phyloP scores from a whole-genome alignment of 2,797 vertebrate genomes.

The Lagodon rhomboides region DNA sequence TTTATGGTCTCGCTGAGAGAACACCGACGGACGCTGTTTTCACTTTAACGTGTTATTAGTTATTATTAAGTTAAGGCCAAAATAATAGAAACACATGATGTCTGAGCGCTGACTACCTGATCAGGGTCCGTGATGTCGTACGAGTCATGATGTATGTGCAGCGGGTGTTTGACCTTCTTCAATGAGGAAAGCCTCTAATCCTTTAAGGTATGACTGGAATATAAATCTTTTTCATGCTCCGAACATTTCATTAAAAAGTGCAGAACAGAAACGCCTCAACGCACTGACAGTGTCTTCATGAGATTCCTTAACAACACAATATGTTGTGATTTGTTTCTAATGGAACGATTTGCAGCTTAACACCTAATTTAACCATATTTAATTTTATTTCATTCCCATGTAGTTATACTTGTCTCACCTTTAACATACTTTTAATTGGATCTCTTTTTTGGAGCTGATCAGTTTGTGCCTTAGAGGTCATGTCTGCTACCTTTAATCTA shows the following conservation, averaged over 20 bases:
- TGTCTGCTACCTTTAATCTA: neutral
- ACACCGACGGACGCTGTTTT: neutral
- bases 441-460: neutral
- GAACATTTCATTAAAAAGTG: neutral
- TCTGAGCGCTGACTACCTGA: neutral
- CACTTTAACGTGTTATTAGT: neutral
- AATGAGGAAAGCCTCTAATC: neutral
- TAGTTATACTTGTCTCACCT: neutral
- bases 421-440: neutral
- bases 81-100: neutral
- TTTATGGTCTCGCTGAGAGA: conserved; percentile 22
- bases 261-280: neutral
- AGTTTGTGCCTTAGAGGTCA: neutral
- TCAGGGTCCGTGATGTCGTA: neutral
- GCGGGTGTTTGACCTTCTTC: neutral
- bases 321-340: neutral
- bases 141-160: neutral
- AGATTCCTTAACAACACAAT: neutral
- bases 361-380: neutral
- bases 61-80: conserved; percentile 2
- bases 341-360: neutral
- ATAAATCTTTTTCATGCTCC: neutral
- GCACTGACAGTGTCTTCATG: neutral
- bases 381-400: neutral
- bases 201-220: neutral